Evolutionary conservation across 2,888 invertebrate genomes (phyloP).

Genomic region (Cenopis cana): DNA sequence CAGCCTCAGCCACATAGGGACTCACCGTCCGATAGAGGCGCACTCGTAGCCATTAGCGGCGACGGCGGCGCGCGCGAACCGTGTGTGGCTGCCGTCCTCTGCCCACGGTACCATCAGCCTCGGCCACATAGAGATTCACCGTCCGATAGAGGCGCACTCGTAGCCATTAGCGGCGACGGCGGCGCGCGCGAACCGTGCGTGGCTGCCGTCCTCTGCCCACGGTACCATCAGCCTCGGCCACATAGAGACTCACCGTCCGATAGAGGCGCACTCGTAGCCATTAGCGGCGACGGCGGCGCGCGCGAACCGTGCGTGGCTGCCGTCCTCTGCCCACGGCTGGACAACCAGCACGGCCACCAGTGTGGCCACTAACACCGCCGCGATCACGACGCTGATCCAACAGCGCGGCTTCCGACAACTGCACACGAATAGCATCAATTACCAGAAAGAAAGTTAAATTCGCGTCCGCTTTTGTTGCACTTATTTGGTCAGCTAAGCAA

Average conservation of each 20-base stretch:
- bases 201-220: too few species aligned
- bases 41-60: constrained; percentile 90
- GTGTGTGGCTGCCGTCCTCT: too few species aligned
- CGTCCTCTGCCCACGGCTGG: constrained; percentile 70
- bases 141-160: too few species aligned
- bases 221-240: constrained; percentile 50
- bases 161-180: constrained; percentile 90
- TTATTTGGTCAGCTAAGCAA: too few species aligned
- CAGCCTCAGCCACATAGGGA: too few species aligned
- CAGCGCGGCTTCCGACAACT: constrained; percentile 61
- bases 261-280: constrained; percentile 89
- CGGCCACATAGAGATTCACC: constrained; percentile 63
- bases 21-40: constrained; percentile 90
- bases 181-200: constrained; percentile 77
- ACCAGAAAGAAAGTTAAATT: background rate
- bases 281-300: constrained; percentile 89
- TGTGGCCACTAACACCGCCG: constrained; percentile 71
- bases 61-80: constrained; percentile 85
- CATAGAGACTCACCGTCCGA: constrained; percentile 85
- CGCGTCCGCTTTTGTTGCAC: background rate
- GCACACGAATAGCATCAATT: constrained; percentile 23
- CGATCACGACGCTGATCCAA: constrained; percentile 71
- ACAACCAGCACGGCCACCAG: constrained; percentile 78
- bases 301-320: constrained; percentile 69
- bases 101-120: too few species aligned